Conservation (phyloP, 2,113 vertebrate genomes). For the Pteronura brasiliensis region DNA sequence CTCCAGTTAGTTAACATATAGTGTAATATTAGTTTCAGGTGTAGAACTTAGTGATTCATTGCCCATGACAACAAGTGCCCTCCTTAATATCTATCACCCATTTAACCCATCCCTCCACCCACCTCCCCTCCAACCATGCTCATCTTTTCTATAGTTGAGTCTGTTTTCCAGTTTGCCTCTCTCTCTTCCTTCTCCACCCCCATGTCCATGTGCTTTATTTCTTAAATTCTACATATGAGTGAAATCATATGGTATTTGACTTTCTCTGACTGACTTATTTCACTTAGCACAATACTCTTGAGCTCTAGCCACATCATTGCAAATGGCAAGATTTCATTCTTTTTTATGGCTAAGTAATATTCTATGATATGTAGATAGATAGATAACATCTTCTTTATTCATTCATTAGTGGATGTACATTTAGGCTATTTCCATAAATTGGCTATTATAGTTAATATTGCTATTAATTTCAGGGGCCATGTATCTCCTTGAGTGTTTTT, state of each 20-base stretch:
- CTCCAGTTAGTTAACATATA: neutral
- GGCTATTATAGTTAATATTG: neutral
- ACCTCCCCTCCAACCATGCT: too few relatives aligned
- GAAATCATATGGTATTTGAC: neutral
- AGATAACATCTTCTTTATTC: neutral
- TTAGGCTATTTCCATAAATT: neutral
- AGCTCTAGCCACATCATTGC: neutral
- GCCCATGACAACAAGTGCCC: neutral
- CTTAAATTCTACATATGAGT: neutral
- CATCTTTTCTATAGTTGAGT: neutral
- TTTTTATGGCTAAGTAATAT: neutral
- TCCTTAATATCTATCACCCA: neutral
- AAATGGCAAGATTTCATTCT: neutral
- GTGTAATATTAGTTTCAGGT: neutral
- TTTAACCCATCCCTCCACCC: neutral
- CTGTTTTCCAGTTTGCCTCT: neutral
- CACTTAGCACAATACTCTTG: neutral
- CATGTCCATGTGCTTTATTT: neutral
- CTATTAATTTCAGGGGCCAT: neutral
- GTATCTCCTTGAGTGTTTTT: neutral
- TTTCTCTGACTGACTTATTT: neutral
- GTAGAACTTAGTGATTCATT: neutral
- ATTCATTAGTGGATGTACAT: neutral
- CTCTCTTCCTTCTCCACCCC: neutral
- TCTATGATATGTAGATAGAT: neutral